Conservation (phyloP, 2,888 invertebrate species). For the Leucania comma region DNA sequence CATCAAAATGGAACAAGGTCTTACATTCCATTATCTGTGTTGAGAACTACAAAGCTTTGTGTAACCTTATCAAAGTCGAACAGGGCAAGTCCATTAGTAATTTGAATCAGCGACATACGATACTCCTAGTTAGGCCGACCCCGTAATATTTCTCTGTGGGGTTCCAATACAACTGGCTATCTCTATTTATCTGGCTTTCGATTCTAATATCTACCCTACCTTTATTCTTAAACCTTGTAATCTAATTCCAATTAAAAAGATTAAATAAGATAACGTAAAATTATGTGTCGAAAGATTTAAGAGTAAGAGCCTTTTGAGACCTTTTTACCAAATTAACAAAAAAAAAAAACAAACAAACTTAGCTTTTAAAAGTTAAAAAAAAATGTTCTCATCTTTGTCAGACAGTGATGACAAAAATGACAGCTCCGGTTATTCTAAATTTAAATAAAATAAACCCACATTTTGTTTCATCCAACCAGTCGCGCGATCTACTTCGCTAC, state of each 20-base stretch:
- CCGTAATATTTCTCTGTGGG: slow-evolving; percentile 17
- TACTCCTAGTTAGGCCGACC: slow-evolving; percentile 12
- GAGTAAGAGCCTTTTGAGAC: background rate
- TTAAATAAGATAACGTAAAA: slow-evolving; percentile 37
- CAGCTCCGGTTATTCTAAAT: slow-evolving; percentile 44
- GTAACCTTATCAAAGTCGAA: slow-evolving; percentile 33
- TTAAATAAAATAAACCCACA: slow-evolving; percentile 52
- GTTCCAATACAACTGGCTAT: slow-evolving; percentile 34
- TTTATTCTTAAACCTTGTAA: slow-evolving; percentile 15
- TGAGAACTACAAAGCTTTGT: slow-evolving; percentile 41
- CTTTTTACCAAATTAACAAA: background rate
- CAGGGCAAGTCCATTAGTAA: slow-evolving; percentile 50
- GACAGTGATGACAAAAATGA: slow-evolving; percentile 9
- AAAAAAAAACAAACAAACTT: background rate
- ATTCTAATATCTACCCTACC: slow-evolving; percentile 17
- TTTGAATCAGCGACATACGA: slow-evolving; percentile 43
- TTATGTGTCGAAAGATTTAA: slow-evolving; percentile 5
- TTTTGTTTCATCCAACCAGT: slow-evolving; percentile 19
- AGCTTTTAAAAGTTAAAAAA: background rate
- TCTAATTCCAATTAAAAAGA: slow-evolving; percentile 38
- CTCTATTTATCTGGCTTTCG: slow-evolving; percentile 18
- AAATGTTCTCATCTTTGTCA: background rate
- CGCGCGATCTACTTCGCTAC: slow-evolving; percentile 58
- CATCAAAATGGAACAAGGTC: slow-evolving; percentile 3
- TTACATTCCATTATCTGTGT: slow-evolving; percentile 8